These are phyloP conservation scores for Odiellus spinosus DNA, from an alignment of 2,888 invertebrate species.

Conservation along the genomic window DNA sequence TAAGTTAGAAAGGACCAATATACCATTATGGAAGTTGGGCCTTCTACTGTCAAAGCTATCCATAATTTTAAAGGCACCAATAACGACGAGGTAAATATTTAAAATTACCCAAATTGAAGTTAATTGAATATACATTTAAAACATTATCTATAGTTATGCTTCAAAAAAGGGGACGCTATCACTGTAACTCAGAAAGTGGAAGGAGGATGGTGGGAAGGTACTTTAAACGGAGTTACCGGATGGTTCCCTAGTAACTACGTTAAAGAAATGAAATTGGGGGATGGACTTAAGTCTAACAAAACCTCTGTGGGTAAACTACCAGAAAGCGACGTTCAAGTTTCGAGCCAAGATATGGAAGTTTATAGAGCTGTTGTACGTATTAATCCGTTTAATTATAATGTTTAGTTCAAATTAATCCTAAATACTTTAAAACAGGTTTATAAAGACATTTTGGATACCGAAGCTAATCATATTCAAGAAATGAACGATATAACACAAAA, in stretches of 20 bases:
- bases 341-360: conserved; percentile 7
- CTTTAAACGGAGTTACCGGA: conserved; percentile 80
- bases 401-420: too few relatives aligned
- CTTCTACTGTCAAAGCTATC: conserved; percentile 56
- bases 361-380: conserved; percentile 14
- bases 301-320: conserved; percentile 6
- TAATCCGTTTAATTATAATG: too few relatives aligned
- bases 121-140: too few relatives aligned
- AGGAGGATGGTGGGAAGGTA: conserved; percentile 99
- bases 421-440: conserved; percentile 39
- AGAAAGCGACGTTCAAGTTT: not conserved
- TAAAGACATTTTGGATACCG: conserved; percentile 80
- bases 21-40: conserved; percentile 10
- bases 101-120: too few relatives aligned
- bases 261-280: conserved; percentile 57
- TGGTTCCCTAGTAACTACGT: conserved; percentile 99
- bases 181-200: conserved; percentile 89
- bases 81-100: conserved; percentile 68
- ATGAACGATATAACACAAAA: conserved; percentile 67
- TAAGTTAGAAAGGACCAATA: too few relatives aligned
- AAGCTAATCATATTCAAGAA: conserved; percentile 76
- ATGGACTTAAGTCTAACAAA: conserved; percentile 6
- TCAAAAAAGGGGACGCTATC: conserved; percentile 89
- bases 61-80: conserved; percentile 89
- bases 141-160: conserved; percentile 45